Percentiles rank a stretch among this genome's conserved stretches.
Conservation (phyloP, 2,113 vertebrate species). For the Aptenodytes patagonicus region DNA sequence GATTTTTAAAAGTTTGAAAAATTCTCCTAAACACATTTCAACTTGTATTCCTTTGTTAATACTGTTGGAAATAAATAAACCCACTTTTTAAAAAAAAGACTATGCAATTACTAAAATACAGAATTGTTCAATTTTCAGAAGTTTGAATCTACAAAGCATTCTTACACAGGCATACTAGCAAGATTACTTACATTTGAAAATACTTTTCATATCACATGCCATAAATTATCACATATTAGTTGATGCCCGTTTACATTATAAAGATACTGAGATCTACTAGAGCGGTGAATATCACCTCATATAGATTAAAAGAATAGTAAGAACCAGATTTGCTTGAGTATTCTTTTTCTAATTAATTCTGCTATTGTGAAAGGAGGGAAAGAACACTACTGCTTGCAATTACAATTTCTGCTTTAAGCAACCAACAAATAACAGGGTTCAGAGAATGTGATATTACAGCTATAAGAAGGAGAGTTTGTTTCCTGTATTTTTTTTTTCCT, state of each 20-base stretch:
- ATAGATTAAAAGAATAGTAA: neutral
- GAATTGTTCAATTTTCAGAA: neutral
- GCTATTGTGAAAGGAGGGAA: neutral
- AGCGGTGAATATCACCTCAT: neutral
- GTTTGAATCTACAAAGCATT: neutral
- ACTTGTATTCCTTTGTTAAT: neutral
- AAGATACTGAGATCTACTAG: neutral
- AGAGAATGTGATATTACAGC: neutral
- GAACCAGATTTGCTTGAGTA: neutral
- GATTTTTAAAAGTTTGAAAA: neutral
- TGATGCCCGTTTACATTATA: too few species aligned
- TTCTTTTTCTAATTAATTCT: neutral
- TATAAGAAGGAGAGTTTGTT: neutral
- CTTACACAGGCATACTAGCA: neutral
- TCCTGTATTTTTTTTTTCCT: neutral
- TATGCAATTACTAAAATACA: neutral
- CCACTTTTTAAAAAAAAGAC: neutral
- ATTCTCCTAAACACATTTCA: neutral
- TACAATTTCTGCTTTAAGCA: neutral
- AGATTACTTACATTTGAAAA: neutral
- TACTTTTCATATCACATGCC: neutral
- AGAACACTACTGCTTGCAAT: neutral
- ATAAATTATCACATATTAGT: neutral
- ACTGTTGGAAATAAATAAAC: neutral
- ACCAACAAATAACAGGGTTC: neutral